Evolutionary conservation across 2,113 vertebrate genomes (phyloP).

Genomic region (Triplophysa rosa): DNA sequence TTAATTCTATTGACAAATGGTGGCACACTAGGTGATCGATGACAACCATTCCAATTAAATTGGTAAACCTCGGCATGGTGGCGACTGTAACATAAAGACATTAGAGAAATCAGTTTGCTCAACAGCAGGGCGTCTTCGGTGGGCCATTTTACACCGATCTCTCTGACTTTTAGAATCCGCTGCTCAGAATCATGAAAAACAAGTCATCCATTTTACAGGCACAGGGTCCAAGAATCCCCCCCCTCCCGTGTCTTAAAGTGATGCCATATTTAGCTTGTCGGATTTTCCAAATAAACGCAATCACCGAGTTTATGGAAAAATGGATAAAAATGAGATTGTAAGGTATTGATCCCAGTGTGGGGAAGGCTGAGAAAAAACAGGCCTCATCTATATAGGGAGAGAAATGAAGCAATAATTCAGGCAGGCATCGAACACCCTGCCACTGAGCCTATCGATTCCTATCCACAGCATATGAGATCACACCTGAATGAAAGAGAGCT

Average conservation of each 20-base stretch:
- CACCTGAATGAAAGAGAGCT: conserved; percentile 70
- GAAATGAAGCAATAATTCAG: conserved; percentile 99
- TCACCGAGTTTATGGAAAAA: conserved; percentile 99
- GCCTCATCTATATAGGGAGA: conserved; percentile 95
- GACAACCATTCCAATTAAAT: conserved; percentile 32
- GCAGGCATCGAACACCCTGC: conserved; percentile 87
- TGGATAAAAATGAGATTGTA: conserved; percentile 94
- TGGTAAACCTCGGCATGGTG: conserved; percentile 36
- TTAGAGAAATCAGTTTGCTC: conserved; percentile 51
- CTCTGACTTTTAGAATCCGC: conserved; percentile 52
- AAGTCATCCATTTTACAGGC: conserved; percentile 75
- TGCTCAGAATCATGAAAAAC: conserved; percentile 63
- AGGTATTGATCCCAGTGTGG: conserved; percentile 85
- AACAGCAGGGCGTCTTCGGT: conserved; percentile 44
- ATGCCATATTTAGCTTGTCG: conserved; percentile 96
- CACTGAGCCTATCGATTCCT: conserved; percentile 88
- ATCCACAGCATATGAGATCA: conserved; percentile 79
- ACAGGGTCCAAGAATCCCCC: conserved; percentile 73
- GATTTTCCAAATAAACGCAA: conserved; percentile 99
- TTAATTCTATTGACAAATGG: conserved; percentile 49
- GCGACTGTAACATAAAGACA: conserved; percentile 48
- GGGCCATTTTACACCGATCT: conserved; percentile 43
- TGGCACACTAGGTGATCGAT: conserved; percentile 39
- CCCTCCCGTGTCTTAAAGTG: conserved; percentile 75
- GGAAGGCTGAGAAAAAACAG: conserved; percentile 83